Percentiles rank a stretch among this genome's conserved stretches.
These are phyloP conservation scores for Hipparchia sbordonii DNA, from an alignment of 2,888 invertebrate species.

Conservation along the genomic window DNA sequence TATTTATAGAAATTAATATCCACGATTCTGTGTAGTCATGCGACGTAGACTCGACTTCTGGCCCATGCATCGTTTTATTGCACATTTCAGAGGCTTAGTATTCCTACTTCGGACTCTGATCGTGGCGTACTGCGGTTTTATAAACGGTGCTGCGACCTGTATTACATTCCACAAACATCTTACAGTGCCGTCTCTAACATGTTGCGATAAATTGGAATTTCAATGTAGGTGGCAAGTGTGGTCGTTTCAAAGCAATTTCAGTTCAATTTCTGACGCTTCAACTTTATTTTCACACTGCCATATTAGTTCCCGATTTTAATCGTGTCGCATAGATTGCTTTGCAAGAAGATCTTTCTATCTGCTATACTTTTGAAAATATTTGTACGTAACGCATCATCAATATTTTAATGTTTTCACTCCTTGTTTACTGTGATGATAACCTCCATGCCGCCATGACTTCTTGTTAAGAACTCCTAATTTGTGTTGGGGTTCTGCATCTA, in stretches of 20 bases:
- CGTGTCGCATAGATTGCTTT: neutral
- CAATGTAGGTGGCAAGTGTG: slow-evolving; percentile 26
- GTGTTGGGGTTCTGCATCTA: no score
- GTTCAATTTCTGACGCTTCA: neutral
- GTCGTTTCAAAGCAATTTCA: slow-evolving; percentile 28
- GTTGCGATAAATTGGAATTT: slow-evolving; percentile 44
- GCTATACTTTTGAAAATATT: no score
- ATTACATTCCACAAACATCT: slow-evolving; percentile 61
- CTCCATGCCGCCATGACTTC: no score
- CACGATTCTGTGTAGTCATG: slow-evolving; percentile 34
- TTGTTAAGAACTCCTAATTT: no score
- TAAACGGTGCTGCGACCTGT: slow-evolving; percentile 66
- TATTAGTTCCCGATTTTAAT: neutral
- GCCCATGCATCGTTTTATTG: slow-evolving; percentile 61
- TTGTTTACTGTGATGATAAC: no score
- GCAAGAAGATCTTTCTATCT: neutral
- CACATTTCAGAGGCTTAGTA: slow-evolving; percentile 62
- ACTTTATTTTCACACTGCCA: neutral
- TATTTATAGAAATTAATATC: slow-evolving; percentile 46
- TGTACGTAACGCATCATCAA: no score
- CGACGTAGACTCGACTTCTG: slow-evolving; percentile 41
- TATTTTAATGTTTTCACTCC: no score
- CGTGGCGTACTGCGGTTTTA: slow-evolving; percentile 69
- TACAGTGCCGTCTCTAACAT: slow-evolving; percentile 49
- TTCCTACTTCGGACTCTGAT: slow-evolving; percentile 66